These are phyloP conservation scores for Melanostigma gelatinosum DNA, from an alignment of 2,113 vertebrate species.

Conservation along the genomic window DNA sequence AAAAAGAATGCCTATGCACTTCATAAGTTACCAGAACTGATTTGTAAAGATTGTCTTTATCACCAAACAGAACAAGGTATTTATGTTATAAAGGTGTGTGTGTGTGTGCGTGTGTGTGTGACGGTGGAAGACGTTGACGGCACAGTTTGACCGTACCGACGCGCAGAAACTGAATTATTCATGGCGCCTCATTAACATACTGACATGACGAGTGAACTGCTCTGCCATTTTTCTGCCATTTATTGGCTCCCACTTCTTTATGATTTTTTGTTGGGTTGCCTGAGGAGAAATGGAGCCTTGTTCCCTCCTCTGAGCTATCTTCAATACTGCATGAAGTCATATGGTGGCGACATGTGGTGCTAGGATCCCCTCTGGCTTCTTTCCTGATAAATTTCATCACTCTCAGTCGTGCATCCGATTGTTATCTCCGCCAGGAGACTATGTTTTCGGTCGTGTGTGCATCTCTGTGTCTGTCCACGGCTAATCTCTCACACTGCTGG, in stretches of 20 bases:
- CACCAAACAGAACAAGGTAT: background rate
- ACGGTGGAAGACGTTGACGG: constrained; percentile 1
- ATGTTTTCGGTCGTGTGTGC: background rate
- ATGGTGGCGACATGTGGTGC: constrained; percentile 70
- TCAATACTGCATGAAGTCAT: constrained; percentile 80
- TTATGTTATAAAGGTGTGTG: background rate
- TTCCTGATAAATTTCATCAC: constrained; percentile 35
- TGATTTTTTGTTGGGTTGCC: background rate
- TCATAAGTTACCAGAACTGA: background rate
- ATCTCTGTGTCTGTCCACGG: background rate
- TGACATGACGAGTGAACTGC: constrained; percentile 34
- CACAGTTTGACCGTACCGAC: constrained; percentile 10
- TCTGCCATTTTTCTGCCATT: constrained; percentile 36
- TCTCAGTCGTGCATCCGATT: constrained; percentile 27
- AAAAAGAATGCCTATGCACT: background rate
- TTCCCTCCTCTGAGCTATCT: constrained; percentile 46
- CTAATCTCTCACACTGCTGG: background rate
- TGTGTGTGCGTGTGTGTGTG: background rate
- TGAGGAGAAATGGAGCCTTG: constrained; percentile 24
- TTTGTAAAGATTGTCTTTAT: background rate
- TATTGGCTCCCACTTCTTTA: constrained; percentile 18
- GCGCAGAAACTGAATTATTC: constrained; percentile 56
- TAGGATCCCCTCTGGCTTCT: constrained; percentile 25
- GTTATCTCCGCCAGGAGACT: background rate
- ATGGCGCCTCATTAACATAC: constrained; percentile 46